Percentiles rank a stretch among this genome's conserved stretches.
These are phyloP conservation scores for Rhagoletis pomonella DNA, from an alignment of 1,140 invertebrate species.

Conservation along the genomic window DNA sequence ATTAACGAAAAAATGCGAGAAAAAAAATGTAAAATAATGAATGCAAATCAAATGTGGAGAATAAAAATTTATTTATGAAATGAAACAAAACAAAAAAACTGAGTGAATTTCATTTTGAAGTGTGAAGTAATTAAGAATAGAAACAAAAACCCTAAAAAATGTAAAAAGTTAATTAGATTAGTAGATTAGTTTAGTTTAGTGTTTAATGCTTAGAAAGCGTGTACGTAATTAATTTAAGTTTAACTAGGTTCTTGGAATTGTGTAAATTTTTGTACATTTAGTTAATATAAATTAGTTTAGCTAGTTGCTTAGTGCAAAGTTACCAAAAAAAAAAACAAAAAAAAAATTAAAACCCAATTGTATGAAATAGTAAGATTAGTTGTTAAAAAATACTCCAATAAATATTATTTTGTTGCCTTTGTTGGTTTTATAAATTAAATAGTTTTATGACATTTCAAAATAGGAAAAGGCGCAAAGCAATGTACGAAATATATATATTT, in stretches of 20 bases:
- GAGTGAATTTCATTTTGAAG: slow-evolving; percentile 20
- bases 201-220: background rate
- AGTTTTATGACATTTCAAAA: background rate
- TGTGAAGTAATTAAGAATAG: background rate
- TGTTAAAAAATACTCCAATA: background rate
- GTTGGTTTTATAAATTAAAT: slow-evolving; percentile 1
- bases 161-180: slow-evolving; percentile 29
- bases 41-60: slow-evolving; percentile 57
- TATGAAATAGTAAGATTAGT: slow-evolving; percentile 2
- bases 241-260: slow-evolving; percentile 50
- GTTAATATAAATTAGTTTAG: slow-evolving; percentile 31
- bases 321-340: background rate
- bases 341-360: background rate
- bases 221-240: slow-evolving; percentile 47
- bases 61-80: slow-evolving; percentile 61
- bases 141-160: background rate
- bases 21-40: slow-evolving; percentile 57
- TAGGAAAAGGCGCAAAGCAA: background rate
- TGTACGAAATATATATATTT: slow-evolving; percentile 27
- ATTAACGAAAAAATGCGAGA: slow-evolving; percentile 57
- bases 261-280: slow-evolving; percentile 48
- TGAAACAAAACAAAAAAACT: slow-evolving; percentile 62
- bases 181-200: slow-evolving; percentile 40
- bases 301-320: slow-evolving; percentile 26
- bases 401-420: background rate